These are phyloP conservation scores for Aphelenchoides fujianensis DNA, from an alignment of 1,140 invertebrate genomes.

Conservation along the genomic window DNA sequence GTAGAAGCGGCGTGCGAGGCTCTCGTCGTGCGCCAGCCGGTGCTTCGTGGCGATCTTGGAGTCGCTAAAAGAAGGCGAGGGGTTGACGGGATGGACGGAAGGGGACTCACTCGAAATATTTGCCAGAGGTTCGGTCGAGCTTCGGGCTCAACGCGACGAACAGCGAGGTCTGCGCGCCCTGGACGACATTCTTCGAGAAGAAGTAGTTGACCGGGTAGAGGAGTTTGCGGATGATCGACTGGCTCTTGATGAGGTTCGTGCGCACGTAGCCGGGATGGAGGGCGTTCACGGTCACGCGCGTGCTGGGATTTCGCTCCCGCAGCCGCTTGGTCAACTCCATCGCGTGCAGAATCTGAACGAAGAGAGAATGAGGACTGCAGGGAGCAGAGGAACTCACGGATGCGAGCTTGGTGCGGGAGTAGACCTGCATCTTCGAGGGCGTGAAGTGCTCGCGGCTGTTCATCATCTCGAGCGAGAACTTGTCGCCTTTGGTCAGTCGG, in stretches of 20 bases:
- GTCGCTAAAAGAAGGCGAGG: neutral
- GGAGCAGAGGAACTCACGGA: no score
- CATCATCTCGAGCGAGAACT: conserved; percentile 29
- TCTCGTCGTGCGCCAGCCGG: neutral
- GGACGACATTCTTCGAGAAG: conserved; percentile 72
- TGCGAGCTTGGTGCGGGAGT: conserved; percentile 9
- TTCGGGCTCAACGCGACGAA: conserved; percentile 72
- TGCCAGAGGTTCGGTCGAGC: conserved; percentile 24
- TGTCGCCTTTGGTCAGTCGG: conserved; percentile 28
- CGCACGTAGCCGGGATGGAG: conserved; percentile 81
- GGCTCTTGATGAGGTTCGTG: conserved; percentile 75
- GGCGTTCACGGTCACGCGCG: conserved; percentile 75
- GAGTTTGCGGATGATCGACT: conserved; percentile 68
- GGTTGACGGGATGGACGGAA: neutral
- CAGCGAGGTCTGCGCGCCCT: conserved; percentile 74
- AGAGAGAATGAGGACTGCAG: no score
- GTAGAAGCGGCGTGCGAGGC: neutral
- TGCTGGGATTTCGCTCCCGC: conserved; percentile 13
- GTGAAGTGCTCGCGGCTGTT: conserved; percentile 28
- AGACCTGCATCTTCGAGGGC: neutral
- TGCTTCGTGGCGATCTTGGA: neutral
- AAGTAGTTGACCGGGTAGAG: conserved; percentile 72
- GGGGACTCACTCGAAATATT: conserved; percentile 21
- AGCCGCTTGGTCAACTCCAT: conserved; percentile 25
- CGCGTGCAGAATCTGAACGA: conserved; percentile 31